Evolutionary conservation across 2,113 vertebrate genomes (phyloP).

Genomic region (Muntiacus reevesi): DNA sequence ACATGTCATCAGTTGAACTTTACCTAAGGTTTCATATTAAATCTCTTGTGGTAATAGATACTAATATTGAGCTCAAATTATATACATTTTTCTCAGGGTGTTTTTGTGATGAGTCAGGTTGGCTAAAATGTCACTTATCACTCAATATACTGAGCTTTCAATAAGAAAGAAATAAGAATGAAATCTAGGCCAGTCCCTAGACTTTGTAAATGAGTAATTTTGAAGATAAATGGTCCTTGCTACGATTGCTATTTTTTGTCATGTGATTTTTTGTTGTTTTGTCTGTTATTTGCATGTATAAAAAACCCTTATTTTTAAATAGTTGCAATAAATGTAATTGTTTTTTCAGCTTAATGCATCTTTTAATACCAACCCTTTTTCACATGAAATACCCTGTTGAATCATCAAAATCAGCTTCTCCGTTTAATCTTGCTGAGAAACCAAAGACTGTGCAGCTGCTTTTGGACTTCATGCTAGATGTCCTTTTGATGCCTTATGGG

Average conservation of each 20-base stretch:
- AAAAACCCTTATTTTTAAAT: conserved; percentile 60
- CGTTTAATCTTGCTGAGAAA: conserved; percentile 96
- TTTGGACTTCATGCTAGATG: conserved; percentile 98
- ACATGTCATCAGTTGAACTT: neutral
- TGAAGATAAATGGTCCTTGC: neutral
- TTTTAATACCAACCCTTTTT: conserved; percentile 98
- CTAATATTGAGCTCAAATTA: neutral
- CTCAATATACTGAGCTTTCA: neutral
- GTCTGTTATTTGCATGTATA: conserved; percentile 69
- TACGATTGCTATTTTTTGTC: neutral
- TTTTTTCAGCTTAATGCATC: conserved; percentile 95
- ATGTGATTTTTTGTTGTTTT: conserved; percentile 65
- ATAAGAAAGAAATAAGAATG: neutral
- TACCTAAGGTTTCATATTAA: conserved; percentile 18
- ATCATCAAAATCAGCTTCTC: conserved; percentile 87
- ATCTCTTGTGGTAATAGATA: neutral
- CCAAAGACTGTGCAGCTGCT: conserved; percentile 97
- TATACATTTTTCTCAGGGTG: neutral
- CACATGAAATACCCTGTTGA: conserved; percentile 96
- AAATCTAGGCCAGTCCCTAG: neutral
- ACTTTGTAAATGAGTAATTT: neutral
- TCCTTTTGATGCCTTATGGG: conserved; percentile 99
- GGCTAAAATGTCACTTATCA: neutral
- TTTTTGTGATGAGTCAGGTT: neutral
- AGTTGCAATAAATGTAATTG: conserved; percentile 83